Base-by-base conservation (phyloP, 1,140 invertebrate genomes). In the Aethina tumida region DNA sequence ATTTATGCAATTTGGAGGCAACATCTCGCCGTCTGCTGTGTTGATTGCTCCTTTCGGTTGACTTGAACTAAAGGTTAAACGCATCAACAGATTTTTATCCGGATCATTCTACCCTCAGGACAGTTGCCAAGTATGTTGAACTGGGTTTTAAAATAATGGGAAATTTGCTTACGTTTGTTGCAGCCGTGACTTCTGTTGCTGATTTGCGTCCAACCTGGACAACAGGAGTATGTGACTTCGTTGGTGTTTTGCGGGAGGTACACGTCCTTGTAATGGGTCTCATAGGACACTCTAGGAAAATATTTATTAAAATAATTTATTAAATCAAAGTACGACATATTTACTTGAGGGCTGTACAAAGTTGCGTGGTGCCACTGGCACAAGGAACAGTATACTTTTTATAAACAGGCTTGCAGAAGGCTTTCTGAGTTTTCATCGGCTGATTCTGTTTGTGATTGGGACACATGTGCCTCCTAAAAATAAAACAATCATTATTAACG, bases 141-240 rank as follows among this genome's bases (percentile, higher is more conserved):
- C n/a, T n/a, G n/a, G n/a, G n/a, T n/a, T n/a, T n/a, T n/a, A n/a
- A n/a, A n/a, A n/a, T n/a, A n/a, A n/a, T n/a, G n/a, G 2, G 12
- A 9, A 17, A 35, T n/a, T 28, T 15, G 65, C 70, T 73, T 58
- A 77, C 75, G 70, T 68, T 72, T 75, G 49, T 71, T 73, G 47
- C 76, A 79, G 15, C 71, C 73, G 39, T 68, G 68, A 43, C 71
- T 67, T 18, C 63, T 58, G 32, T 65, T 65, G 7, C 56, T 65
- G 19, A 67, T 56, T 42, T 74, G 68, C 4, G 62, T 67, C 75
- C 75, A 78, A 37, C 76, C 75, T 2, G 71, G 71, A 52, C 76
- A 79, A 49, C 76, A 79, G 13, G 65, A 50, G 47, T 66, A 68
- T 17, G 53, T 54, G 15, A 67, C 55, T 39, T 65, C 56, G 22